Evolutionary conservation across 2,113 vertebrate genomes (phyloP).

Genomic region (Delphinapterus leucas): DNA sequence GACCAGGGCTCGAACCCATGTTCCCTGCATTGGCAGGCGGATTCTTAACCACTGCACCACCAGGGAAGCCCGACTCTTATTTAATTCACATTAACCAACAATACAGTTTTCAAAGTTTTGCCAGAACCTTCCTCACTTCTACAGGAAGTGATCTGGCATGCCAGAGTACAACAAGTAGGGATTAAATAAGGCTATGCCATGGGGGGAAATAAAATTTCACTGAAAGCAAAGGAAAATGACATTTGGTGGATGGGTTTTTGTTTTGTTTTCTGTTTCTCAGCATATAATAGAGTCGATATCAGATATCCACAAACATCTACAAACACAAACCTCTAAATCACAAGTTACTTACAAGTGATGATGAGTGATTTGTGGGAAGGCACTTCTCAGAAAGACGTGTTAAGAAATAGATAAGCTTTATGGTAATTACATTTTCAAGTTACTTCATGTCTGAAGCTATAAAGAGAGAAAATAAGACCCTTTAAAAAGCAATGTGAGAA

Average conservation of each 20-base stretch:
- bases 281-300: not conserved
- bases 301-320: not conserved
- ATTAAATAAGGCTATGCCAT: not conserved
- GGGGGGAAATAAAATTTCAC: not conserved
- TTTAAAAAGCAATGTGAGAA: not conserved
- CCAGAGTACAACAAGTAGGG: not conserved
- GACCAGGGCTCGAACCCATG: too few species aligned
- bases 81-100: not conserved
- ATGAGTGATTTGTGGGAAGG: not conserved
- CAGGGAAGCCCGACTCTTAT: not conserved
- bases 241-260: not conserved
- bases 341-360: not conserved
- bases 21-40: too few species aligned
- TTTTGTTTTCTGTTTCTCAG: not conserved
- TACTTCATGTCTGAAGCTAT: conserved; percentile 11
- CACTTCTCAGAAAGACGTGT: not conserved
- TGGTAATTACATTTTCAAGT: not conserved
- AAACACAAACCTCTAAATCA: not conserved
- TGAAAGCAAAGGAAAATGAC: not conserved
- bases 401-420: not conserved
- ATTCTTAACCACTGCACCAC: too few species aligned
- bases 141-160: not conserved
- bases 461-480: conserved; percentile 13
- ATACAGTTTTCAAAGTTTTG: not conserved
- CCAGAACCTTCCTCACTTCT: not conserved